Evolutionary conservation across 2,113 vertebrate genomes (phyloP), one percentile per base, ranked within the genome.

Genomic region (Cheilinus undulatus): DNA sequence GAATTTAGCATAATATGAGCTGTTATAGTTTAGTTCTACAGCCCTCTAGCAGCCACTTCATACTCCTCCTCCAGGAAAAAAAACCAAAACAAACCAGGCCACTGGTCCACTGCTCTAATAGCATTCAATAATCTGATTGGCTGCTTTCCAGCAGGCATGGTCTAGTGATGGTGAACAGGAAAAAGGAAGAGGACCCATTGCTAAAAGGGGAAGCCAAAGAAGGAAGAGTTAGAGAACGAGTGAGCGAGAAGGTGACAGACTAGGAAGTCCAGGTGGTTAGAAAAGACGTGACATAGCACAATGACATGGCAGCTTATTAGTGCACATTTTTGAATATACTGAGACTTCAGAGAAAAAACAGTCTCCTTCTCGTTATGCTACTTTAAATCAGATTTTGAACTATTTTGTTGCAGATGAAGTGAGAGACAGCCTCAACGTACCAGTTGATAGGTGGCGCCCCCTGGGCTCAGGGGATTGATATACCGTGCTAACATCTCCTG

Each of bases 371-470:
- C 17, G n/a, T n/a, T n/a, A n/a, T n/a, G n/a, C 14, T 40, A 3
- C 5, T 24, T 3, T 28, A 7, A 56, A 38, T 57, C 3, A 28
- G n/a, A 4, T 24, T 17, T 14, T 15, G 12, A 59, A 30, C 14
- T 10, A 11, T 61, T 2, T 30, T 26, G 7, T 0, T 30, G 32
- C 8, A 22, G 30, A 38, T 20, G 30, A 26, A 10, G 20, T 26
- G 4, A 40, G 4, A 46, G 15, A 56, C 10, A 9, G 14, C 17
- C 9, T 11, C 36, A 36, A 45, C n/a, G 46, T 86, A 91, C 85
- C 86, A 0, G 97, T 95, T 71, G 97, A 99, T 3, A 97, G 93
- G 84, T 99, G 97, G 73, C 96, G 95, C 60, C 94, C 97, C 89
- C 97, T 95, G 83, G 96, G 91, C 51, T 98, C 97, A 1, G 95